Conservation (phyloP, 2,113 vertebrate species). For the Gnathonemus echidnorhynchus region DNA sequence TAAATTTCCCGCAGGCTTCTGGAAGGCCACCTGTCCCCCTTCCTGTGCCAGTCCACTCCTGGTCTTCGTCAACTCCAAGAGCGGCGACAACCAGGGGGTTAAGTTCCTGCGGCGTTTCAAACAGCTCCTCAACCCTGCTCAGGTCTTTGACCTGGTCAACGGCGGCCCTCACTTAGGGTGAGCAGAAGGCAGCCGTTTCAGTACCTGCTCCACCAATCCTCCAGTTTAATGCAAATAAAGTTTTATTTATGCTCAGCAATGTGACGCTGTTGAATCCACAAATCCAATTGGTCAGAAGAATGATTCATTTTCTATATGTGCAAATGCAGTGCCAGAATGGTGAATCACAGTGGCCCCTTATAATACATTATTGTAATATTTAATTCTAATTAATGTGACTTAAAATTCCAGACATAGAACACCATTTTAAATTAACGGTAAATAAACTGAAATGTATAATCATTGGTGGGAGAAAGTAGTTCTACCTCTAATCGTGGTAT, state of each 20-base stretch:
- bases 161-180: slow-evolving; percentile 96
- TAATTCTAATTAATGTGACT: neutral
- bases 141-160: slow-evolving; percentile 98
- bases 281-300: neutral
- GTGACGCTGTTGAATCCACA: neutral
- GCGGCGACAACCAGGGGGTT: slow-evolving; percentile 97
- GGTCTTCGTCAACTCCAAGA: slow-evolving; percentile 98
- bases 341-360: neutral
- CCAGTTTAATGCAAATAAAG: neutral
- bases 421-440: neutral
- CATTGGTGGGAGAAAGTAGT: neutral
- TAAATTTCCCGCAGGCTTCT: slow-evolving; percentile 75
- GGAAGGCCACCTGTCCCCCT: slow-evolving; percentile 96
- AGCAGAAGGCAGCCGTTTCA: slow-evolving; percentile 12
- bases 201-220: neutral
- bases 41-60: slow-evolving; percentile 93
- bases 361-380: neutral
- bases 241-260: neutral
- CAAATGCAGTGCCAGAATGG: neutral
- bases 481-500: neutral
- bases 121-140: slow-evolving; percentile 95
- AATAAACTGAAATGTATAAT: neutral
- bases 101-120: slow-evolving; percentile 98
- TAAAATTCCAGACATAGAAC: neutral
- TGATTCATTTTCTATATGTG: neutral